Evolutionary conservation across 2,888 invertebrate genomes (phyloP), one percentile per base, ranked within the genome.

Genomic region (Cataglyphis rosenhaueri): DNA sequence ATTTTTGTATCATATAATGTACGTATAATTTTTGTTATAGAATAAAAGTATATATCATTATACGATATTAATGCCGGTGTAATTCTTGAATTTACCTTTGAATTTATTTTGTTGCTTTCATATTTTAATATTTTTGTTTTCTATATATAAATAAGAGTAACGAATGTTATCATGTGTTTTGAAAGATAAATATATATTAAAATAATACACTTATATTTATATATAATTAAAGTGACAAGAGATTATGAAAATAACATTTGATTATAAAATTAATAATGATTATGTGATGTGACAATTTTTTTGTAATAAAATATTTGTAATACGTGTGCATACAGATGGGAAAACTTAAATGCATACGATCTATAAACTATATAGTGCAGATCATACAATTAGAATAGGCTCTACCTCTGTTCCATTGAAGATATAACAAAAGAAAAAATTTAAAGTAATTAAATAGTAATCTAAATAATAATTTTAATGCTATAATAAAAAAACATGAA

Each of bases 1-100:
- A 55, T 70, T 55, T 70, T 71, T 83, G 57, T 83, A 83, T 81
- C 1, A 83, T 83, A 73, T 65, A 65, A 44, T 59, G 21, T 57
- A 48, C 41, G 32, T 65, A 32, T 79, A 70, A 41, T 64, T 78
- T 62, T 83, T 61, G 59, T 59, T 64, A 61, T 81, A 83, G 21
- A 83, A 83, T 83, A 81, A 83, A 83, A 57, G 44, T 57, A 18
- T 62, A 65, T 44, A 41, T 55, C 38, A 52, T 10, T 55, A 48
- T 44, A 44, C 21, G 15, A 64, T 62, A 9, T 44, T 38, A 65
- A 25, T 3, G 15, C n/a, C 55, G 10, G 32, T n/a, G 10, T 79
- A 44, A 65, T n/a, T 25, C 0, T 61, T 74, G 18, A 71, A n/a
- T 81, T 55, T 25, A 12, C 15, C 29, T 75, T 18, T 52, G 4